These are phyloP conservation scores for Andricus quercusramuli DNA, from an alignment of 2,888 invertebrate species.

Conservation along the genomic window DNA sequence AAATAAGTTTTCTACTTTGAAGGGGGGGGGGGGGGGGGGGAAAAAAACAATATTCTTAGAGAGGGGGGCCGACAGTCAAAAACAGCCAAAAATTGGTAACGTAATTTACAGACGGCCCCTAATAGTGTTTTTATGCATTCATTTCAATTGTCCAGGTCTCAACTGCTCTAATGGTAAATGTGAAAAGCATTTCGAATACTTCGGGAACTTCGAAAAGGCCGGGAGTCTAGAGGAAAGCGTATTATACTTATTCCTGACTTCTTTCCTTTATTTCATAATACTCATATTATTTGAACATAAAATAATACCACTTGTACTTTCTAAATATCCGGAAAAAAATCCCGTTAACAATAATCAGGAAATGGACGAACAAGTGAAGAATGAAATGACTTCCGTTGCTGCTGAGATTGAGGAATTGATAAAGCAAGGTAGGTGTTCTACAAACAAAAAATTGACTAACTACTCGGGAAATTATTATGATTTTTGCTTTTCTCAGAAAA, in stretches of 20 bases:
- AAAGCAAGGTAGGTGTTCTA: constrained; percentile 54
- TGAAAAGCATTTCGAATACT: constrained; percentile 65
- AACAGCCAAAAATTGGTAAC: too few species aligned
- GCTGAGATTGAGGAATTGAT: constrained; percentile 63
- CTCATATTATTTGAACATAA: constrained; percentile 83
- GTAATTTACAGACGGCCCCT: too few species aligned
- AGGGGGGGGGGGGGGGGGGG: too few species aligned
- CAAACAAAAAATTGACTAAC: not conserved
- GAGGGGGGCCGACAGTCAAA: too few species aligned
- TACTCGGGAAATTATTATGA: not conserved
- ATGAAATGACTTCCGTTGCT: constrained; percentile 68
- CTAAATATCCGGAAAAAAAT: constrained; percentile 46
- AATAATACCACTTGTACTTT: constrained; percentile 72
- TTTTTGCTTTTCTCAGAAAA: constrained; percentile 10
- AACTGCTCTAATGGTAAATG: constrained; percentile 68
- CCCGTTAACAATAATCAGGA: constrained; percentile 59
- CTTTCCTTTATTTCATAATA: constrained; percentile 81
- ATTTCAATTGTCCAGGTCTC: constrained; percentile 54
- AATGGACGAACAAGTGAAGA: constrained; percentile 70
- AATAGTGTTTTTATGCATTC: not conserved
- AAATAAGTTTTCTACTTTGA: too few species aligned
- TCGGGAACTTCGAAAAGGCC: constrained; percentile 57
- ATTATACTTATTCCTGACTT: constrained; percentile 62
- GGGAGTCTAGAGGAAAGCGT: constrained; percentile 63
- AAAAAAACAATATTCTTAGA: fast-evolving